Evolutionary conservation across 2,797 vertebrate species (phyloP).

Genomic region (Crypturellus tataupa): DNA sequence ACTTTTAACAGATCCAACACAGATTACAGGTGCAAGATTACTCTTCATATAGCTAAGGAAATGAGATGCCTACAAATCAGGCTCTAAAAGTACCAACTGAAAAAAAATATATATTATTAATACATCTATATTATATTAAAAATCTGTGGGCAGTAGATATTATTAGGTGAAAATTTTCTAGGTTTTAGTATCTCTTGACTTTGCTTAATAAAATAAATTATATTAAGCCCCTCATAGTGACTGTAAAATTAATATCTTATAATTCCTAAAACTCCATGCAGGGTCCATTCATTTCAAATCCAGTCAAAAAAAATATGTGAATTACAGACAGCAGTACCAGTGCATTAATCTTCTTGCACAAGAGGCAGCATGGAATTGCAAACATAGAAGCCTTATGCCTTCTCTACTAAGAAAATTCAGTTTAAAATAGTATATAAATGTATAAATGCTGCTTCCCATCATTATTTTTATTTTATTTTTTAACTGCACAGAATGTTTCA

Average conservation of each 20-base stretch:
- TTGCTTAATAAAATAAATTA: neutral
- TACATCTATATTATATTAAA: neutral
- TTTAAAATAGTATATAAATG: neutral
- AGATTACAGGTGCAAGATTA: neutral
- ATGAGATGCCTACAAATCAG: neutral
- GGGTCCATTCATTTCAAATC: neutral
- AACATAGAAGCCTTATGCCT: neutral
- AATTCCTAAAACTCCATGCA: neutral
- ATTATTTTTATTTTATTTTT: no score
- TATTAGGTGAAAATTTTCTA: neutral
- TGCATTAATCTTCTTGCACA: neutral
- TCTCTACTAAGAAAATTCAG: neutral
- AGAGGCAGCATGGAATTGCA: neutral
- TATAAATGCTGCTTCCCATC: neutral
- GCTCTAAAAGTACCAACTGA: neutral
- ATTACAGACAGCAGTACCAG: neutral
- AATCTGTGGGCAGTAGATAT: neutral
- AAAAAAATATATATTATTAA: neutral
- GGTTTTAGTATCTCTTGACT: neutral
- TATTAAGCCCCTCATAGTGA: neutral
- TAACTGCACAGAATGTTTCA: accelerated
- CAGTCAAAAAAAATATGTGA: neutral
- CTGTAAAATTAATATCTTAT: neutral
- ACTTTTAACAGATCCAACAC: neutral
- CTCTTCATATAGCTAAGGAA: neutral